These are phyloP conservation scores for Oscheius onirici DNA, from an alignment of 2,888 invertebrate genomes.

Conservation along the genomic window DNA sequence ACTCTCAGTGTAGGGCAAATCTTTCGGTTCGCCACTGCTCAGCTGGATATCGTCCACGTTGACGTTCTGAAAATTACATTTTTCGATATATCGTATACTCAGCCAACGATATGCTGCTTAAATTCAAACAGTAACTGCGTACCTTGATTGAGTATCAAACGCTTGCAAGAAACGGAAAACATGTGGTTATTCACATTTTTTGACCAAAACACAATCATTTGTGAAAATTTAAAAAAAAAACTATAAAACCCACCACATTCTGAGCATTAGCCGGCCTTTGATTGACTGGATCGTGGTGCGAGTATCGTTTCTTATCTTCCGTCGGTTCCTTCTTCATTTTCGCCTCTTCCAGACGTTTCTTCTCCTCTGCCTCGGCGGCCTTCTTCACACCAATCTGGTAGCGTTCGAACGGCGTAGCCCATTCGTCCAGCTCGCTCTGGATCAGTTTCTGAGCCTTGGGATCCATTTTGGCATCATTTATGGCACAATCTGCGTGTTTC, in stretches of 20 bases:
- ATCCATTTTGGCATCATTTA: background rate
- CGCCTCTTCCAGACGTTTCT: constrained; percentile 34
- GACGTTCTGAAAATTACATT: background rate
- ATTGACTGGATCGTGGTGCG: constrained; percentile 52
- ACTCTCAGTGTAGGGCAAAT: constrained; percentile 40
- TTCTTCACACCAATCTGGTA: constrained; percentile 47
- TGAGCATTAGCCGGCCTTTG: constrained; percentile 38
- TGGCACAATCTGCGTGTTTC: background rate
- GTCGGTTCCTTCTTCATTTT: constrained; percentile 35
- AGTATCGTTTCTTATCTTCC: constrained; percentile 44
- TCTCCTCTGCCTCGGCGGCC: constrained; percentile 36
- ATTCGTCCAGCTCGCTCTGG: constrained; percentile 37
- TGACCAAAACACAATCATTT: too few species aligned
- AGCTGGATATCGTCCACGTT: constrained; percentile 1
- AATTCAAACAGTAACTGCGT: too few species aligned
- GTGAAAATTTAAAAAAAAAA: too few species aligned
- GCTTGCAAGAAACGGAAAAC: too few species aligned
- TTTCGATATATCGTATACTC: too few species aligned
- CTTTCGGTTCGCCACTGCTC: background rate
- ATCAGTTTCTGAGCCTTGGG: background rate
- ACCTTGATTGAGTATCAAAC: too few species aligned
- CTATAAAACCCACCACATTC: background rate
- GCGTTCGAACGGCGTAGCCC: constrained; percentile 55
- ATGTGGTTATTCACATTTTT: too few species aligned
- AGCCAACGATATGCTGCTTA: too few species aligned